These are phyloP conservation scores for Enhydra lutris DNA, from an alignment of 2,113 vertebrate genomes.

Conservation along the genomic window DNA sequence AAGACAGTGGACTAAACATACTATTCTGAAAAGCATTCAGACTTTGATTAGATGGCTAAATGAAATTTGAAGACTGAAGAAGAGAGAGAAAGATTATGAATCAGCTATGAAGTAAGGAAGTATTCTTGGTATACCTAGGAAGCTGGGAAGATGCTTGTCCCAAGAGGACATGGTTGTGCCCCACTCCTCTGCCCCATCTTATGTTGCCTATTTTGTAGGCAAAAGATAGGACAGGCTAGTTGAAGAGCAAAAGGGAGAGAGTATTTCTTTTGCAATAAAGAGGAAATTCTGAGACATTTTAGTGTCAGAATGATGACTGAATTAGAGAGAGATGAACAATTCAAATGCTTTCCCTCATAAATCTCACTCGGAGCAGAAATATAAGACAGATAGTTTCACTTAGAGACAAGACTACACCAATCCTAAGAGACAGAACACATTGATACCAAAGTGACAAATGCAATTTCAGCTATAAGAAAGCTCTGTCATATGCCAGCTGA, in stretches of 20 bases:
- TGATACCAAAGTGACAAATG: conserved; percentile 70
- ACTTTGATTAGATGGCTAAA: not conserved
- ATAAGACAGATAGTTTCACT: conserved; percentile 72
- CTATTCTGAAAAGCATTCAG: not conserved
- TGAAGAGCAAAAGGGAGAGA: conserved; percentile 38
- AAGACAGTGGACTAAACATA: not conserved
- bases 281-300: conserved; percentile 48
- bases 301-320: conserved; percentile 66
- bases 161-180: not conserved
- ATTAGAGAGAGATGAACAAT: conserved; percentile 70
- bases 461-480: conserved; percentile 64
- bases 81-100: not conserved
- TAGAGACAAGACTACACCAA: conserved; percentile 62
- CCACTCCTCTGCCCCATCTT: not conserved
- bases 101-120: not conserved
- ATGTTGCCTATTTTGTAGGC: not conserved
- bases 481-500: conserved; percentile 68
- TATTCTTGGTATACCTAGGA: not conserved
- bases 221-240: conserved; percentile 17
- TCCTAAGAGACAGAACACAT: conserved; percentile 59
- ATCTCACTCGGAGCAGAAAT: conserved; percentile 67
- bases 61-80: not conserved
- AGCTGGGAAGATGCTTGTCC: not conserved
- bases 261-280: not conserved
- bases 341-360: conserved; percentile 58